A percentile compares a stretch with the other conserved stretches of the same genome.
These are phyloP conservation scores for Nycticorax nycticorax DNA, from an alignment of 2,113 vertebrate species.

Conservation along the genomic window DNA sequence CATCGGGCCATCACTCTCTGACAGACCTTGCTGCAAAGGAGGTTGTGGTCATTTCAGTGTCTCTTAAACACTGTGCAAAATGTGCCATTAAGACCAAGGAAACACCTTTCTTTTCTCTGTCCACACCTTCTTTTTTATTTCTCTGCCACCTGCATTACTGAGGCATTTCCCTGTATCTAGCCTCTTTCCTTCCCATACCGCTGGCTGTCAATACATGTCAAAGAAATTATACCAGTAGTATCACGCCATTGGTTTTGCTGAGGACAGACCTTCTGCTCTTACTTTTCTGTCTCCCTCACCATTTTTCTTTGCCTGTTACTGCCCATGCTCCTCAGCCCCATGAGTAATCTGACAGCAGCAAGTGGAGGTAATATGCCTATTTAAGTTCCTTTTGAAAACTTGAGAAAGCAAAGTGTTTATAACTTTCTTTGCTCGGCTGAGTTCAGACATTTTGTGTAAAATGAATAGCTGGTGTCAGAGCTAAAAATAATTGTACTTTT, in stretches of 20 bases:
- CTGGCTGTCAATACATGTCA: rapidly evolving
- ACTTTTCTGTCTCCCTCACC: neutral
- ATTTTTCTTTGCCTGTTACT: neutral
- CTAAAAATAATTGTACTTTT: constrained; percentile 25
- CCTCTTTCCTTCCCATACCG: rapidly evolving
- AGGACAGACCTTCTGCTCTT: neutral
- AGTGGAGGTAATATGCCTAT: neutral
- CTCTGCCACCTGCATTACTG: neutral
- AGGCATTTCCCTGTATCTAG: neutral
- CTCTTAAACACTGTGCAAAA: neutral
- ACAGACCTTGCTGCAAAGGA: neutral
- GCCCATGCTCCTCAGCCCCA: neutral
- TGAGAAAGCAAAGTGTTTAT: neutral
- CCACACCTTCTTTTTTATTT: neutral
- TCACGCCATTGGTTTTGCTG: rapidly evolving
- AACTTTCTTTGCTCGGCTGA: neutral
- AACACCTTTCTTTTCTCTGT: neutral
- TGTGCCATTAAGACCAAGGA: neutral
- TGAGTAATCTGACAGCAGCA: neutral
- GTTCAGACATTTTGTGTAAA: neutral
- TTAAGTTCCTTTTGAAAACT: neutral
- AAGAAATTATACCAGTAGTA: rapidly evolving
- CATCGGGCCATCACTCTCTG: rapidly evolving
- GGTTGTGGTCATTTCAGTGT: rapidly evolving
- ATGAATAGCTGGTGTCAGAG: constrained; percentile 4